Percentiles rank a stretch among this genome's conserved stretches.
Conservation (phyloP, 2,888 invertebrate genomes). For the Lasioglossum marginatum region DNA sequence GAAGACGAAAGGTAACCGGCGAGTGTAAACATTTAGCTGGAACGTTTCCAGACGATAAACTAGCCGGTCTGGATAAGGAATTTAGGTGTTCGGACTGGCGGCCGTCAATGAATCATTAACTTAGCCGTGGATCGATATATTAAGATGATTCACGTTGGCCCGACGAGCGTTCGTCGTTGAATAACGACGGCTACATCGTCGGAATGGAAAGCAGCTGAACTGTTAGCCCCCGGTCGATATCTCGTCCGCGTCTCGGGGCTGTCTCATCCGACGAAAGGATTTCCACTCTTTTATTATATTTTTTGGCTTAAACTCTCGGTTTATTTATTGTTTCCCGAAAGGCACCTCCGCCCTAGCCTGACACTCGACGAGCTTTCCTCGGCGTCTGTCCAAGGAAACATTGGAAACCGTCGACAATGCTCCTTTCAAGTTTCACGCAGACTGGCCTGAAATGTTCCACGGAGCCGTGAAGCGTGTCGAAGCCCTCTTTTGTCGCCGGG, state of each 20-base stretch:
- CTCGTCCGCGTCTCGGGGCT: background rate
- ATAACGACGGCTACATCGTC: conserved; percentile 8
- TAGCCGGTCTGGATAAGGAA: conserved; percentile 40
- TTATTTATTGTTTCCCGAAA: background rate
- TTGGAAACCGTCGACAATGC: background rate
- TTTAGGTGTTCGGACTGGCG: conserved; percentile 21
- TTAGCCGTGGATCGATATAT: conserved; percentile 35
- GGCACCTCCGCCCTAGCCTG: background rate
- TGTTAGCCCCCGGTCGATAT: conserved; percentile 25
- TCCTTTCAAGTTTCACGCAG: background rate
- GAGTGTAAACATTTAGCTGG: conserved; percentile 52
- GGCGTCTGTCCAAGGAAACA: background rate
- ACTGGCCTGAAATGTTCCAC: background rate
- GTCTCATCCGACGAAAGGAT: background rate
- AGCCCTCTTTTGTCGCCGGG: conserved; percentile 50
- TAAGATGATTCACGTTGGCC: conserved; percentile 48
- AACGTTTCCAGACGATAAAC: conserved; percentile 55
- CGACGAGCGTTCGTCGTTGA: background rate
- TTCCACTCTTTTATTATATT: background rate
- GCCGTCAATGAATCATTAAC: conserved; percentile 40
- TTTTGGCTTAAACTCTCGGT: background rate
- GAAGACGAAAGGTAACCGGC: conserved; percentile 29
- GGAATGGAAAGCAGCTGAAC: background rate
- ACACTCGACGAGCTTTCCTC: background rate
- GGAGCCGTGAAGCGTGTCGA: conserved; percentile 18